phyloP scores from a whole-genome alignment of 2,888 invertebrate genomes.

The Calliscelio sp. region DNA sequence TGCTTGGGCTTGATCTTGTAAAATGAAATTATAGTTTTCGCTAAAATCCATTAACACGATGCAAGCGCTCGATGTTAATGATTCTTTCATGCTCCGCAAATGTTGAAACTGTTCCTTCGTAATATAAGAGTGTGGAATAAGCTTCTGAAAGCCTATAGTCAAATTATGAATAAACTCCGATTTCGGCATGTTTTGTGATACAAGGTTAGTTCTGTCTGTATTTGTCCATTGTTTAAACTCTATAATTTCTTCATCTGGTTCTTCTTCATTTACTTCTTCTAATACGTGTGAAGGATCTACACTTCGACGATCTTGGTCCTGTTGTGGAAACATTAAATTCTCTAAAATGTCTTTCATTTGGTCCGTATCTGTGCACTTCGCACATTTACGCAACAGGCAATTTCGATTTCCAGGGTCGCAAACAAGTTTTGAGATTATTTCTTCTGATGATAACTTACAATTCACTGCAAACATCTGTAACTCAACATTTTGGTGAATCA shows the following conservation, averaged over 20 bases:
- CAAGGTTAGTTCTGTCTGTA: conserved; percentile 5
- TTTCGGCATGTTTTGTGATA: neutral
- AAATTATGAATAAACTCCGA: conserved; percentile 6
- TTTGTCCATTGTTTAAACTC: conserved; percentile 37
- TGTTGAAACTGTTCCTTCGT: conserved; percentile 17
- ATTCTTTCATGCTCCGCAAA: conserved; percentile 22
- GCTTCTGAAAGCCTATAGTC: conserved; percentile 1
- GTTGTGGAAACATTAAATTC: neutral
- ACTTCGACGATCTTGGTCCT: too few relatives aligned
- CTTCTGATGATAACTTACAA: conserved; percentile 4
- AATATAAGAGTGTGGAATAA: conserved; percentile 13
- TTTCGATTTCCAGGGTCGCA: neutral
- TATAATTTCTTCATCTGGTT: conserved; percentile 19
- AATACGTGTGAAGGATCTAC: too few relatives aligned
- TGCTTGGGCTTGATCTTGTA: conserved; percentile 42
- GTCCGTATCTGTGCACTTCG: neutral
- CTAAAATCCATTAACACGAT: conserved; percentile 50
- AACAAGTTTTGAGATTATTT: conserved; percentile 13
- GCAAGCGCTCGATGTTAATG: conserved; percentile 3
- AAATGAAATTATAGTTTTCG: conserved; percentile 46
- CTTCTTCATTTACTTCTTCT: conserved; percentile 3
- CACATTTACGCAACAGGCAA: conserved; percentile 9
- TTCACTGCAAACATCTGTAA: conserved; percentile 5
- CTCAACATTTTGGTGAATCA: conserved; percentile 20
- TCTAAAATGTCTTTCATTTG: neutral